Percentiles rank a stretch among this genome's conserved stretches.
Conservation (phyloP, 2,797 vertebrate genomes). For the Protonibea diacanthus region DNA sequence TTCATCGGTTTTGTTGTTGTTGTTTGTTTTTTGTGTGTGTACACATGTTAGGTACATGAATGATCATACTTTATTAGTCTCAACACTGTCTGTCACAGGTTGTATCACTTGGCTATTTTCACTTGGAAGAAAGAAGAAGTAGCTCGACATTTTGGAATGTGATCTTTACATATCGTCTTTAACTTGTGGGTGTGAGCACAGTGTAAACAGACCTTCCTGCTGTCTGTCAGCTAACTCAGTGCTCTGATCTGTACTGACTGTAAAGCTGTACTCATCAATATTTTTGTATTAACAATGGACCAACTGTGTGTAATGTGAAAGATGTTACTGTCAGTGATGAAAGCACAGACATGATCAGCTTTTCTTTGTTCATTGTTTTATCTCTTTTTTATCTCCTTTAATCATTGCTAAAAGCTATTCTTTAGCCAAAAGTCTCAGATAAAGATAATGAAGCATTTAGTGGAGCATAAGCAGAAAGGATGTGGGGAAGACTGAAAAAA, state of each 20-base stretch:
- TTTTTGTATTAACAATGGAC: slow-evolving; percentile 11
- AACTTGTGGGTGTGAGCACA: slow-evolving; percentile 2
- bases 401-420: not conserved
- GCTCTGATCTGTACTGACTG: not conserved
- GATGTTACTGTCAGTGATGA: not conserved
- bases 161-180: not conserved
- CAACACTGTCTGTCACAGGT: not conserved
- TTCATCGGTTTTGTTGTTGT: not conserved
- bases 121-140: not conserved
- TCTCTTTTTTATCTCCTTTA: no score
- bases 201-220: slow-evolving; percentile 12
- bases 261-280: slow-evolving; percentile 30
- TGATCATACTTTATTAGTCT: no score
- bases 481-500: not conserved
- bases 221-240: not conserved
- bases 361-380: slow-evolving; percentile 5
- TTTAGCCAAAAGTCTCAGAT: not conserved
- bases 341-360: not conserved
- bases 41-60: no score
- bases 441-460: not conserved
- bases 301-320: not conserved
- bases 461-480: not conserved
- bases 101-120: not conserved
- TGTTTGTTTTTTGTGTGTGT: no score
- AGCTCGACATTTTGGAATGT: not conserved